Conservation (phyloP, 2,797 vertebrate genomes). For the Balearica regulorum region DNA sequence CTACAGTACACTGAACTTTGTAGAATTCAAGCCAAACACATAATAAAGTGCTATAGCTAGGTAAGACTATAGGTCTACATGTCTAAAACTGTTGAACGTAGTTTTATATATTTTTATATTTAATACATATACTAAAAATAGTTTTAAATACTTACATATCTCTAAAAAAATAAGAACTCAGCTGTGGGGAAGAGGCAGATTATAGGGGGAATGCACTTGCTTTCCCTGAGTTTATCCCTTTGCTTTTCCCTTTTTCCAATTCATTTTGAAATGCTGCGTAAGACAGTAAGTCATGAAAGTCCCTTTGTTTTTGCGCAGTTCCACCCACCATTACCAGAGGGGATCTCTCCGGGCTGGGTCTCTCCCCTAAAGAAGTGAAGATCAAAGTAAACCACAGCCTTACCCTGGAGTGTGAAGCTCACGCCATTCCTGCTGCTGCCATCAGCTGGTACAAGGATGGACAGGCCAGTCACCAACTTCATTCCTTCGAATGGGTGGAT, state of each 20-base stretch:
- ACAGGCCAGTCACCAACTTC: conserved; percentile 80
- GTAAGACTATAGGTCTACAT: background rate
- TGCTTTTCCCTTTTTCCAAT: background rate
- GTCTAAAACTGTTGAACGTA: background rate
- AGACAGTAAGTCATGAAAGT: background rate
- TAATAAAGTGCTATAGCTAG: background rate
- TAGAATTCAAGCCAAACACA: background rate
- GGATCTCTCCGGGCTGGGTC: conserved; percentile 79
- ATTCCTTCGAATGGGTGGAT: background rate
- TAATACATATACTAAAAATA: background rate
- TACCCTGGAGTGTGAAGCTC: conserved; percentile 89
- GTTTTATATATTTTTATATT: background rate
- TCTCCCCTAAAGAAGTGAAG: conserved; percentile 90
- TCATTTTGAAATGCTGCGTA: background rate
- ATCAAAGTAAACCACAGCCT: conserved; percentile 90
- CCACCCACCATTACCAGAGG: conserved; percentile 92
- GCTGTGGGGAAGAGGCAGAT: background rate
- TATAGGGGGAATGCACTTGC: background rate
- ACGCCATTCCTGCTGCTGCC: conserved; percentile 84
- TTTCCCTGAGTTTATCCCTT: background rate
- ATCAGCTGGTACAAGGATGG: conserved; percentile 97
- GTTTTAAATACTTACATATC: background rate
- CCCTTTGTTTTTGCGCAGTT: conserved; percentile 74
- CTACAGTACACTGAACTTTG: background rate
- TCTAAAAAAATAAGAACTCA: background rate